phyloP scores from a whole-genome alignment of 2,888 invertebrate genomes.

The Macrophya alboannulata region DNA sequence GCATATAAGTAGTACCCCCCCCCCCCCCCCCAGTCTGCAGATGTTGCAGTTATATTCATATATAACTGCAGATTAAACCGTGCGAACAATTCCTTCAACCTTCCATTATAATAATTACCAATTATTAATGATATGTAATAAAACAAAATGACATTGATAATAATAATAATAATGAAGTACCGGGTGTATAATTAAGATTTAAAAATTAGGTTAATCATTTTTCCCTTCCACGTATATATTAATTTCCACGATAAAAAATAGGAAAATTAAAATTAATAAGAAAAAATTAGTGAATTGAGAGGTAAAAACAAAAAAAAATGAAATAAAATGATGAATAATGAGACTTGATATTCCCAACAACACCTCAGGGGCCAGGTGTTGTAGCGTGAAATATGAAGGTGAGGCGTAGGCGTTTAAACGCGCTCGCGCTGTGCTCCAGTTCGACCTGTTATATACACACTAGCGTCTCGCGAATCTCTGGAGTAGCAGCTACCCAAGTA shows the following conservation, averaged over 20 bases:
- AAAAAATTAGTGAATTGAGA: no score
- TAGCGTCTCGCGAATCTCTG: background rate
- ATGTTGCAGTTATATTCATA: background rate
- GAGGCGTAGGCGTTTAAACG: slow-evolving; percentile 11
- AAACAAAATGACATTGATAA: background rate
- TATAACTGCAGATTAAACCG: background rate
- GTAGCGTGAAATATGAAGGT: background rate
- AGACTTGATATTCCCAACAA: slow-evolving; percentile 1
- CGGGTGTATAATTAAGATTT: background rate
- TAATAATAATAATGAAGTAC: background rate
- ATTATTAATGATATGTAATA: background rate
- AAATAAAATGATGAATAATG: background rate
- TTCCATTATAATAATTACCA: background rate
- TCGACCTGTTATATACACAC: background rate
- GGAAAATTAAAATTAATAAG: no score
- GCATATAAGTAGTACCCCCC: background rate
- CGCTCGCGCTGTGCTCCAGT: background rate
- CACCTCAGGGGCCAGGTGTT: background rate
- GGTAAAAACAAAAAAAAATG: background rate
- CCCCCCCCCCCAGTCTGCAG: background rate
- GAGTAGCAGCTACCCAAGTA: background rate
- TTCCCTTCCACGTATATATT: background rate
- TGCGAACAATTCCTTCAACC: background rate
- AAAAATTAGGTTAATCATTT: background rate
- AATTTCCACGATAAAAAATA: no score